Base-by-base conservation (phyloP, 2,113 vertebrate genomes). In the Neotragus moschatus region DNA sequence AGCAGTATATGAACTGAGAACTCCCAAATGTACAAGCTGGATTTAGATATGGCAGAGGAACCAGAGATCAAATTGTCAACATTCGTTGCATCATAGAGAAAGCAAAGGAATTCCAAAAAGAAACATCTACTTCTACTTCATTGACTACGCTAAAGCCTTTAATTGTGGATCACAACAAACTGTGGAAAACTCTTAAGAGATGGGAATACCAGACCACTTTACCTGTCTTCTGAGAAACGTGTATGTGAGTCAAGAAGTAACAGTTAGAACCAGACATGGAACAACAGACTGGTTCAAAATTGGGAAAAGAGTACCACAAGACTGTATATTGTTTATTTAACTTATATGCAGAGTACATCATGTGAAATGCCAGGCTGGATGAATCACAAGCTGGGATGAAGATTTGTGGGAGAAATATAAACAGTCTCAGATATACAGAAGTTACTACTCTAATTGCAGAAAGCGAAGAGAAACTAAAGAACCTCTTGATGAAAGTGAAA, bases 191-290 rank as follows among this genome's bases (percentile, higher is more conserved):
- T 39, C n/a, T 70, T 39, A 39, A 39, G 66, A 70, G n/a, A 70
- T 13, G 19, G 66, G 10, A 70, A 39, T 39, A 70, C n/a, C n/a
- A 39, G 66, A 70, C n/a, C 21, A 39, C 66, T 39, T 70, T 39
- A 39, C 66, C 66, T 70, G n/a, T 23, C n/a, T 70, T 70, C 66
- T 70, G n/a, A 70, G 19, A 70, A 70, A 70, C 19, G 19, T 39
- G n/a, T 23, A 70, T 5, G 0, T 0, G 0, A 19, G 66, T 39
- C 66, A 12, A 70, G n/a, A 70, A 70, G n/a, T 70, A 70, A 39
- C 10, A 70, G 7, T 63, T 17, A 63, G 19, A 70, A 39, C 66
- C n/a, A 70, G 66, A 70, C 2, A 39, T 70, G 66, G n/a, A 70
- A 39, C n/a, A 70, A 39, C 16, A 66, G 8, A 66, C 19, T 39